phyloP scores from a whole-genome alignment of 2,888 invertebrate species.

The Drosophila mettleri region DNA sequence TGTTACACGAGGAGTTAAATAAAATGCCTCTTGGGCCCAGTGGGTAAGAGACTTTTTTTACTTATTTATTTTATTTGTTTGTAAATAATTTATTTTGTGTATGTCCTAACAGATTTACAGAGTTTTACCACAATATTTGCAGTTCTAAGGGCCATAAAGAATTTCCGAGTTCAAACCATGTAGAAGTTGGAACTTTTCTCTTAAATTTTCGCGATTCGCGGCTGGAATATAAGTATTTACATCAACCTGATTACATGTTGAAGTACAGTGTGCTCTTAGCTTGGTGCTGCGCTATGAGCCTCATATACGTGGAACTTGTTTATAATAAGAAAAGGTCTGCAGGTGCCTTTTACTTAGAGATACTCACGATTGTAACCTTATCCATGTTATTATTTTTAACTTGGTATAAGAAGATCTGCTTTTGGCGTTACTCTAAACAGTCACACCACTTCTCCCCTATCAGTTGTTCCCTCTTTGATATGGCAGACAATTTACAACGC shows the following conservation, averaged over 20 bases:
- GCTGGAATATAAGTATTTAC: slow-evolving; percentile 90
- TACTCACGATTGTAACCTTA: slow-evolving; percentile 56
- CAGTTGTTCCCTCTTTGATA: slow-evolving; percentile 45
- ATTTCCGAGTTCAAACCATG: background rate
- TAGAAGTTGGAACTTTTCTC: background rate
- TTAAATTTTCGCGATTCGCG: slow-evolving; percentile 76
- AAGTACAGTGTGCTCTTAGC: slow-evolving; percentile 91
- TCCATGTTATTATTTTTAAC: slow-evolving; percentile 88
- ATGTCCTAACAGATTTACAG: background rate
- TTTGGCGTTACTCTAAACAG: slow-evolving; percentile 85
- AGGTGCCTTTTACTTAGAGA: background rate
- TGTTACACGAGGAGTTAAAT: slow-evolving; percentile 92
- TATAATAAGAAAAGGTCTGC: background rate
- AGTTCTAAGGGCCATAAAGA: background rate
- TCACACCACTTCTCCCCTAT: background rate
- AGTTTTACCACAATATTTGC: background rate
- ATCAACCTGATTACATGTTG: slow-evolving; percentile 92
- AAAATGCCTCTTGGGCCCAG: slow-evolving; percentile 92
- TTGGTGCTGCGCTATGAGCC: slow-evolving; percentile 86
- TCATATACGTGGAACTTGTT: slow-evolving; percentile 86
- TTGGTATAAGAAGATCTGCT: slow-evolving; percentile 91
- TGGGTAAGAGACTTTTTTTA: slow-evolving; percentile 84
- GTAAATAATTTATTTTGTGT: background rate
- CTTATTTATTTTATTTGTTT: background rate
- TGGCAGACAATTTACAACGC: slow-evolving; percentile 87